A percentile compares a stretch with the other conserved stretches of the same genome.
Evolutionary conservation across 2,888 invertebrate species (phyloP).

Genomic region (Rhorus exstirpatorius): DNA sequence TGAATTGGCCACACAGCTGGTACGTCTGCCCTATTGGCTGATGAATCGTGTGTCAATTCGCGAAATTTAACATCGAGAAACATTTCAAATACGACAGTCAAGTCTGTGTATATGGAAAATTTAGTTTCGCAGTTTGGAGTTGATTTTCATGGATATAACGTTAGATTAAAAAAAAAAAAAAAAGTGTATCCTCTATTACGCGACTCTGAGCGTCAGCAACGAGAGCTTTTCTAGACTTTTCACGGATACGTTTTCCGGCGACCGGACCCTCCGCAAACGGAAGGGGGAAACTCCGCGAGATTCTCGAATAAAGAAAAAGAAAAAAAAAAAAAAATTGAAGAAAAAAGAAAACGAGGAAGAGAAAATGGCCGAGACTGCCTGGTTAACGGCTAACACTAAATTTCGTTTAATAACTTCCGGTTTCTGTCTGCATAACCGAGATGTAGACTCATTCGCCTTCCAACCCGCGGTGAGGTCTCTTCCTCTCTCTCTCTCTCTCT

Average conservation of each 20-base stretch:
- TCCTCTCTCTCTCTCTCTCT: constrained; percentile 72
- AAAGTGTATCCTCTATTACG: too few relatives aligned
- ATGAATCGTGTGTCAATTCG: too few relatives aligned
- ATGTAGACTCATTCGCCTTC: constrained; percentile 57
- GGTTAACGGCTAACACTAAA: constrained; percentile 78
- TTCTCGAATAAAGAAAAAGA: constrained; percentile 36
- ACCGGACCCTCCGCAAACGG: constrained; percentile 28
- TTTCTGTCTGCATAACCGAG: constrained; percentile 46
- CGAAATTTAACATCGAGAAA: too few relatives aligned
- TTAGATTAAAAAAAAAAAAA: too few relatives aligned
- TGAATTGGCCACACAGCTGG: too few relatives aligned
- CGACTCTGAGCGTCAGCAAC: not conserved
- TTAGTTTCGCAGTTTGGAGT: too few relatives aligned
- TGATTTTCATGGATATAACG: too few relatives aligned
- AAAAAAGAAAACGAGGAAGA: constrained; percentile 27
- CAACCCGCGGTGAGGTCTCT: constrained; percentile 63
- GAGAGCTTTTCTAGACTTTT: constrained; percentile 36
- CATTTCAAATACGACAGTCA: too few relatives aligned
- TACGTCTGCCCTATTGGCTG: too few relatives aligned
- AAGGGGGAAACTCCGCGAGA: constrained; percentile 49
- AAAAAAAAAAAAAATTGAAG: constrained; percentile 16
- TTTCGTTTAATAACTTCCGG: constrained; percentile 82
- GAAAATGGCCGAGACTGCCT: constrained; percentile 25
- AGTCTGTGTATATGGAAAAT: too few relatives aligned
- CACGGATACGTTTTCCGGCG: constrained; percentile 44